Conservation (phyloP, 1,140 invertebrate species). For the Wasmannia auropunctata region DNA sequence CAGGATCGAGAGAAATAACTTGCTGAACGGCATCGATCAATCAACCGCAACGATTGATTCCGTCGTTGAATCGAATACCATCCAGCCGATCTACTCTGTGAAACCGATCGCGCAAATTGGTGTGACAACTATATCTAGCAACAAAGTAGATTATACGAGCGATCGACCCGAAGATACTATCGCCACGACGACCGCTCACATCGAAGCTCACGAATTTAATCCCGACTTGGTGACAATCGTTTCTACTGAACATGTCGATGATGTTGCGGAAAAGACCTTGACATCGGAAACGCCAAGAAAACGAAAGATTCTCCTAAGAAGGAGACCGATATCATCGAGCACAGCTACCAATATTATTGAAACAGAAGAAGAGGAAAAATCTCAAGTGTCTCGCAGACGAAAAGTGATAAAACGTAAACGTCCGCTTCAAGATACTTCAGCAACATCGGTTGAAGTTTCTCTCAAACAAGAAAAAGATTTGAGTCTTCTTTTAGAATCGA, state of each 20-base stretch:
- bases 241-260: not conserved
- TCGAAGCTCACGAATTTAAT: conserved; percentile 20
- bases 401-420: conserved; percentile 79
- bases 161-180: not conserved
- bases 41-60: not conserved
- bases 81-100: not conserved
- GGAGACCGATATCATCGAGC: conserved; percentile 59
- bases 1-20: conserved; percentile 8
- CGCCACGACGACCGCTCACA: not conserved
- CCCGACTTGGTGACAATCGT: conserved; percentile 32
- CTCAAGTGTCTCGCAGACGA: conserved; percentile 60
- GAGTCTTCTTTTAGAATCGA: not conserved
- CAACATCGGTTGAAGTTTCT: not conserved
- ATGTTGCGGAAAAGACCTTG: not conserved
- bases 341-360: conserved; percentile 22
- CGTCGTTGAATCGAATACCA: conserved; percentile 9
- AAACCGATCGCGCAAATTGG: conserved; percentile 7
- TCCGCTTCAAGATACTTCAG: conserved; percentile 58
- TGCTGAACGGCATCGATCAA: conserved; percentile 21
- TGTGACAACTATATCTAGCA: not conserved
- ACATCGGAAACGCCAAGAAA: conserved; percentile 49
- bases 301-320: conserved; percentile 73
- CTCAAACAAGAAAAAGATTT: conserved; percentile 22
- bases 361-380: conserved; percentile 32
- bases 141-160: not conserved